phyloP scores from a whole-genome alignment of 2,113 vertebrate genomes.

The Percopsis transmontana region DNA sequence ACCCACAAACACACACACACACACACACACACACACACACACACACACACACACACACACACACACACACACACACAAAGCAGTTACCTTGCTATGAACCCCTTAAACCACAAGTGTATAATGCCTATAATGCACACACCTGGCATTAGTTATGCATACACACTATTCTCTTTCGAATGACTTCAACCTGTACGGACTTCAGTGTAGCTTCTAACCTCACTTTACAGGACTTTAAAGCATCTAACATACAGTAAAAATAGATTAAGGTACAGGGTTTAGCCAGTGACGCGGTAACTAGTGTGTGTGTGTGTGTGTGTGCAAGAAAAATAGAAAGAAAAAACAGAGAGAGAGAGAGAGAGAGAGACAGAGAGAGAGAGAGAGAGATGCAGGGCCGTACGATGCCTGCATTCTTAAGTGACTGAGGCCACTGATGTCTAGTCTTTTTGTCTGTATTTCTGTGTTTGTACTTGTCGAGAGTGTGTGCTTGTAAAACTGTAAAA shows the following conservation, averaged over 20 bases:
- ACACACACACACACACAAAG: constrained; percentile 4
- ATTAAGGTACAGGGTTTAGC: constrained; percentile 20
- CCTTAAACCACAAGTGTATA: constrained; percentile 37
- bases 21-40: not conserved
- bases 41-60: not conserved
- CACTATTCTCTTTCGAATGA: constrained; percentile 12
- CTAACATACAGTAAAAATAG: constrained; percentile 10
- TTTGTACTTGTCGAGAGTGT: constrained; percentile 2
- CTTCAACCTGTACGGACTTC: not conserved
- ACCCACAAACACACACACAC: not conserved
- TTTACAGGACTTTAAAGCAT: constrained; percentile 1
- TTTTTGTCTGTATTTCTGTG: not conserved
- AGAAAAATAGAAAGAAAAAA: not conserved
- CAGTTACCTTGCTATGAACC: constrained; percentile 22
- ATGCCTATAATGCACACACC: constrained; percentile 50
- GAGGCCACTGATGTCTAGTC: not conserved
- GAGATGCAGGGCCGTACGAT: not conserved
- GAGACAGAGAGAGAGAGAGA: not conserved
- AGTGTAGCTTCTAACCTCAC: not conserved
- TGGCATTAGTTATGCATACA: constrained; percentile 44
- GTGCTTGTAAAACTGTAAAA: not conserved
- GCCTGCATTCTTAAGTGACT: constrained; percentile 8
- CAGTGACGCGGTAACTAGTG: not conserved
- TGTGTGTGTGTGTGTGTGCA: constrained; percentile 1
- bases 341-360: not conserved